Percentiles rank a stretch among this genome's conserved stretches.
Evolutionary conservation across 2,797 vertebrate species (phyloP).

Genomic region (Sebastes reedi): DNA sequence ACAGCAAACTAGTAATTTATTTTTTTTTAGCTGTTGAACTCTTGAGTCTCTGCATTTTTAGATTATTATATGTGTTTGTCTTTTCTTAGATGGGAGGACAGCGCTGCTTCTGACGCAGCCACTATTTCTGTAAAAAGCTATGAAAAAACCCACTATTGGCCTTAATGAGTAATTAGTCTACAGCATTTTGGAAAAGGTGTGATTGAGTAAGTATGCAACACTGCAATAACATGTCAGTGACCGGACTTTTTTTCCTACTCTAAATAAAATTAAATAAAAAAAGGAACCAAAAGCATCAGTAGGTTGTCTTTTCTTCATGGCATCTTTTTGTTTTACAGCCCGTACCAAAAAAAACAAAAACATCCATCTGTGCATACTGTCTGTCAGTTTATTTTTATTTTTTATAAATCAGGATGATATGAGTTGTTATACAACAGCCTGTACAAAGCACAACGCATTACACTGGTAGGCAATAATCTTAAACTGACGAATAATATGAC

Average conservation of each 20-base stretch:
- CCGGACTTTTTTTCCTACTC: conserved; percentile 72
- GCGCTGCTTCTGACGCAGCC: conserved; percentile 43
- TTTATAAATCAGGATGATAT: conserved; percentile 86
- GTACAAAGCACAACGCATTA: conserved; percentile 73
- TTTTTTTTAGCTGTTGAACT: conserved; percentile 17
- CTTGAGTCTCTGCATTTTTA: conserved; percentile 26
- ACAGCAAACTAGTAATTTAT: conserved; percentile 14
- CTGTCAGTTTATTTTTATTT: conserved; percentile 74
- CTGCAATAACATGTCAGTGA: conserved; percentile 80
- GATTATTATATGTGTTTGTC: conserved; percentile 18
- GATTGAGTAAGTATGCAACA: conserved; percentile 78
- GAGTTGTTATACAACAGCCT: conserved; percentile 87
- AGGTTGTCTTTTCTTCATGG: conserved; percentile 46
- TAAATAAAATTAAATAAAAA: conserved; percentile 77
- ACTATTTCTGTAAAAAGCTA: conserved; percentile 57
- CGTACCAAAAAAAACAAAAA: background rate
- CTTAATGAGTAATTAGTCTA: conserved; percentile 76
- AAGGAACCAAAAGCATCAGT: conserved; percentile 5
- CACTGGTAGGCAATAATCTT: too few relatives aligned
- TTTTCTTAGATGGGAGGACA: conserved; percentile 39
- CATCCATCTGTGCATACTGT: conserved; percentile 74
- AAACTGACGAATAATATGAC: too few relatives aligned
- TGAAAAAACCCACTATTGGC: conserved; percentile 73
- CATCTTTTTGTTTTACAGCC: background rate
- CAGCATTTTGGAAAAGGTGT: conserved; percentile 74